Base-by-base conservation (phyloP, 2,888 invertebrate species). In the Plebejus melissa region DNA sequence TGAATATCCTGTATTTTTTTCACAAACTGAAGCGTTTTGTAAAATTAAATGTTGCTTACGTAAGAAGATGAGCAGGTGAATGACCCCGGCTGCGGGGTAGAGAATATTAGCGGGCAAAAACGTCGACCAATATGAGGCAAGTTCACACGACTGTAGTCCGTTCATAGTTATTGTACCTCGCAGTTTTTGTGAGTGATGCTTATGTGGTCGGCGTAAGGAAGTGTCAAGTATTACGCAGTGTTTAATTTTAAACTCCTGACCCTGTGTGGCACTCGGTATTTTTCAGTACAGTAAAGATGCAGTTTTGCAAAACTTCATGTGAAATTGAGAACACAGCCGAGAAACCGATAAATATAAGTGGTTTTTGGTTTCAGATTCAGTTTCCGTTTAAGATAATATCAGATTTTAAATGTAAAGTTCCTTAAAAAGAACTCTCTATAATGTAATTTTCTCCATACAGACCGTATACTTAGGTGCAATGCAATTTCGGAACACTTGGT, bases 1-100 rank as follows among this genome's bases (percentile, higher is more conserved):
- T 54, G 4, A 54, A 54, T 54, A 16, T 16, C 54, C 1, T 54
- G 54, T 54, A 54, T 16, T 16, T 2, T 16, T 54, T 54, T 13
- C 13, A 54, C 13, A 54, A 16, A 54, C 54, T 54, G 54, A 54
- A 54, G 16, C 54, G 54, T 50, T 50, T 50, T 50, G 16, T 16
- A 50, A 58, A 58, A 22, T 58, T 65, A 65, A 65, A 11, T 65
- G 32, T 65, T 32, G 13, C 11, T 72, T 82, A 82, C 82, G 83
- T 84, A 82, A 82, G 82, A 77, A 83, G 83, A 85, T 86, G 80
- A 78, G 79, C 75, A 80, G 86, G 86, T 86, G 83, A 86, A 87
- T 81, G 88, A 78, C 85, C 88, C 77, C 78, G 80, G 78, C 77
- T 80, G 78, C 76, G 54, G 77, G 79, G 77, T 79, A 80, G 80